phyloP scores from a whole-genome alignment of 2,888 invertebrate genomes.

The Acanthosepion lycidas region DNA sequence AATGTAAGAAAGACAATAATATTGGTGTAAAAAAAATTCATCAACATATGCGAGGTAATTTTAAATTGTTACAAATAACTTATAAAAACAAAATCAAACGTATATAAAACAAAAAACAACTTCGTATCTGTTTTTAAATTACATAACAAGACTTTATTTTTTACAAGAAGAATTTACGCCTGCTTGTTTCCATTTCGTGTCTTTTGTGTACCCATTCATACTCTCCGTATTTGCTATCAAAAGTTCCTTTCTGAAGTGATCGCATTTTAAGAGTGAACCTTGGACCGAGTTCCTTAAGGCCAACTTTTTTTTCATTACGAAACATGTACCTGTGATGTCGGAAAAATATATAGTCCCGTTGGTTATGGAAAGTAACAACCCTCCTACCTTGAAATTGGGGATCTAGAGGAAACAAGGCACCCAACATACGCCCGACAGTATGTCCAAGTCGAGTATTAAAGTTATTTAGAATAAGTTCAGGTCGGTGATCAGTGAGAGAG shows the following conservation, averaged over 20 bases:
- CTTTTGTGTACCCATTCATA: conserved; percentile 93
- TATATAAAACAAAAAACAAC: too few relatives aligned
- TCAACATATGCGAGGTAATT: too few relatives aligned
- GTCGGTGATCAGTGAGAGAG: conserved; percentile 86
- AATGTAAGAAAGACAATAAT: too few relatives aligned
- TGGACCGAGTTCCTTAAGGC: conserved; percentile 95
- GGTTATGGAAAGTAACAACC: conserved; percentile 98
- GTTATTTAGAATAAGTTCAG: conserved; percentile 96
- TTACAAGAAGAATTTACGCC: conserved; percentile 92
- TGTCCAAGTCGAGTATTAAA: conserved; percentile 95
- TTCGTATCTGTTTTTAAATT: too few relatives aligned
- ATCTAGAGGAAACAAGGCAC: conserved; percentile 94
- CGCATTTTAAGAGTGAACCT: conserved; percentile 93
- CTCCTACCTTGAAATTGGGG: conserved; percentile 95
- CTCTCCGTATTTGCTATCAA: conserved; percentile 96
- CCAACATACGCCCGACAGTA: conserved; percentile 90
- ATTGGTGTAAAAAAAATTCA: too few relatives aligned
- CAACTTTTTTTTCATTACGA: conserved; percentile 78
- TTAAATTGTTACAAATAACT: too few relatives aligned
- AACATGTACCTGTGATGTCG: conserved; percentile 85
- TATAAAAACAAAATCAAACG: too few relatives aligned
- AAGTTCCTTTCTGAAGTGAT: conserved; percentile 96
- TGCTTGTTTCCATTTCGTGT: conserved; percentile 93
- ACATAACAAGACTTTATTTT: neutral
- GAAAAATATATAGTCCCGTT: conserved; percentile 98